Conservation (phyloP, 2,888 invertebrate species). For the Cancer borealis region DNA sequence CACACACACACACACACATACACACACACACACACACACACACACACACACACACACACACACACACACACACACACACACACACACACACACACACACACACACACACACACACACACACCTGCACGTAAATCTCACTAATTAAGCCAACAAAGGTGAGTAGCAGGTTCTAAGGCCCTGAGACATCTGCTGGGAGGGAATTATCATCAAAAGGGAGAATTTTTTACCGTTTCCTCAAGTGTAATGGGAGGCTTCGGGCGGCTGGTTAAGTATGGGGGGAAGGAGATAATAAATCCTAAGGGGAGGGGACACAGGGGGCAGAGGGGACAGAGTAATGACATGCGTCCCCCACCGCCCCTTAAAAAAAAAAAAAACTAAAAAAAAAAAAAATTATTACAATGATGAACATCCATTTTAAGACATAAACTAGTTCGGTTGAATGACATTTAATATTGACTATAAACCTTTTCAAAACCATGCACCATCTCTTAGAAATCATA, state of each 20-base stretch:
- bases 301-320: neutral
- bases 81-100: slow-evolving; percentile 1
- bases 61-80: neutral
- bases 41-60: too few species aligned
- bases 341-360: neutral
- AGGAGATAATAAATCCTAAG: neutral
- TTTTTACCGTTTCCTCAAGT: neutral
- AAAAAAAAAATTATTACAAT: neutral
- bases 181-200: neutral
- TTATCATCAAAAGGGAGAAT: neutral
- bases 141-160: neutral
- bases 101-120: neutral
- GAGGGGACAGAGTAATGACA: neutral
- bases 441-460: too few species aligned
- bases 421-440: too few species aligned
- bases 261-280: neutral
- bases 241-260: neutral
- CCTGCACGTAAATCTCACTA: neutral
- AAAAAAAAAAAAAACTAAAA: neutral
- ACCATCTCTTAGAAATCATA: too few species aligned
- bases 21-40: too few species aligned
- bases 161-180: neutral
- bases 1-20: too few species aligned
- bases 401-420: neutral
- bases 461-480: too few species aligned